Evolutionary conservation across 1,140 invertebrate genomes (phyloP).

Genomic region (Tetramorium simillimum): DNA sequence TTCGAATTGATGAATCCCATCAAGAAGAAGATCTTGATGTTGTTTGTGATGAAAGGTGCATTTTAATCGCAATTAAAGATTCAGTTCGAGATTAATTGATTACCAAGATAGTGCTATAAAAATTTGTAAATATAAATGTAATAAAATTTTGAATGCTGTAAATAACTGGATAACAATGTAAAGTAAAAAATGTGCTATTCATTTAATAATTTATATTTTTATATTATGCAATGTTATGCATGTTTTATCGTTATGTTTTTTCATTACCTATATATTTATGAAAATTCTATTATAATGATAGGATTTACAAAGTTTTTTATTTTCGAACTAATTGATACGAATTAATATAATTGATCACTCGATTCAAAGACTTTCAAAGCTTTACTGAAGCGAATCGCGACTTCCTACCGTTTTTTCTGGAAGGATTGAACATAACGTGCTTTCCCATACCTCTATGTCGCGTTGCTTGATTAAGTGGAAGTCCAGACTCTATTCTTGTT

Average conservation of each 20-base stretch:
- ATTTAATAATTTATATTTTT: background rate
- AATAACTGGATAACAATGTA: background rate
- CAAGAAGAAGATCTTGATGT: background rate
- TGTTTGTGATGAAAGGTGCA: background rate
- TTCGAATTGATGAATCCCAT: background rate
- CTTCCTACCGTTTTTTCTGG: background rate
- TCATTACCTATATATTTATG: background rate
- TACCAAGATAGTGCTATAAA: background rate
- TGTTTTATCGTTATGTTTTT: background rate
- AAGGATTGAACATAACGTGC: background rate
- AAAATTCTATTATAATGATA: background rate
- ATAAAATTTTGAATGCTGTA: background rate
- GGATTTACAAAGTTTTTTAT: background rate
- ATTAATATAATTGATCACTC: background rate
- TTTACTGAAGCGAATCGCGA: background rate
- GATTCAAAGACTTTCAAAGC: background rate
- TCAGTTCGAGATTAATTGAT: conserved; percentile 20
- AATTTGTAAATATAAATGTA: background rate
- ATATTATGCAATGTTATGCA: background rate
- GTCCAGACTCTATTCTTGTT: conserved; percentile 23
- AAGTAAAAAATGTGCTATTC: background rate
- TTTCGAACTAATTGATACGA: background rate
- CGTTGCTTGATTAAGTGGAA: conserved; percentile 36
- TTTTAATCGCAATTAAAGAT: background rate
- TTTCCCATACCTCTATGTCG: background rate